phyloP scores from a whole-genome alignment of 2,797 vertebrate genomes.

The Selene dorsalis region DNA sequence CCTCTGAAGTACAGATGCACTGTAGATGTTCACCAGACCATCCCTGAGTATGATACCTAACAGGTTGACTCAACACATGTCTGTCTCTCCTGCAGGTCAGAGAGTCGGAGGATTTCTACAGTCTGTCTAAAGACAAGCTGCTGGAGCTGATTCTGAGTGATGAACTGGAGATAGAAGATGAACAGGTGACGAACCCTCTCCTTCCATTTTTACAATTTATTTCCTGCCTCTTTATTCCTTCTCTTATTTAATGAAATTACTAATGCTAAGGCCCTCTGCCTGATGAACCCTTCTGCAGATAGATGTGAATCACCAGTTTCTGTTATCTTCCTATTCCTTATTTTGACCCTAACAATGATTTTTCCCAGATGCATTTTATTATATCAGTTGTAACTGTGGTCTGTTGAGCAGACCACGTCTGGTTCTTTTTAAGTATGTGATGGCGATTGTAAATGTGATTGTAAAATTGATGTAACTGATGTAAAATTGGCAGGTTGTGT shows the following conservation, averaged over 20 bases:
- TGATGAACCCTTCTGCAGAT: background rate
- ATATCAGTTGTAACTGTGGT: background rate
- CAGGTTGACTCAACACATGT: background rate
- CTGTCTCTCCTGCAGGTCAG: slow-evolving; percentile 65
- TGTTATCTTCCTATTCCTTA: too few species aligned
- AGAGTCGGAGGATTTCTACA: slow-evolving; percentile 92
- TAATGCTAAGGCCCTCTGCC: background rate
- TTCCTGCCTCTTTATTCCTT: background rate
- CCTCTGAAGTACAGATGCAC: background rate
- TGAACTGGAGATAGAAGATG: slow-evolving; percentile 94
- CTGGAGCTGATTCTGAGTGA: slow-evolving; percentile 94
- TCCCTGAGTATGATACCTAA: background rate
- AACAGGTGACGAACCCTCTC: slow-evolving; percentile 80
- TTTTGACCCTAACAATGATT: background rate
- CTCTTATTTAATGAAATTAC: background rate
- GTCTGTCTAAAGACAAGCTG: slow-evolving; percentile 91
- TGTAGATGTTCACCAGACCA: background rate
- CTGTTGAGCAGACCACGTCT: background rate
- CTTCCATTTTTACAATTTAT: background rate
- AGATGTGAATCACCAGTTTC: background rate
- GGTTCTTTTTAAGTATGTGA: background rate
- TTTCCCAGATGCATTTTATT: background rate
- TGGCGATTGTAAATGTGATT: background rate
- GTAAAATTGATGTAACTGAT: background rate
- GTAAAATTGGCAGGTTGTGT: slow-evolving; percentile 83